Base-by-base conservation (phyloP, 2,113 vertebrate species). In the Proteles cristata region DNA sequence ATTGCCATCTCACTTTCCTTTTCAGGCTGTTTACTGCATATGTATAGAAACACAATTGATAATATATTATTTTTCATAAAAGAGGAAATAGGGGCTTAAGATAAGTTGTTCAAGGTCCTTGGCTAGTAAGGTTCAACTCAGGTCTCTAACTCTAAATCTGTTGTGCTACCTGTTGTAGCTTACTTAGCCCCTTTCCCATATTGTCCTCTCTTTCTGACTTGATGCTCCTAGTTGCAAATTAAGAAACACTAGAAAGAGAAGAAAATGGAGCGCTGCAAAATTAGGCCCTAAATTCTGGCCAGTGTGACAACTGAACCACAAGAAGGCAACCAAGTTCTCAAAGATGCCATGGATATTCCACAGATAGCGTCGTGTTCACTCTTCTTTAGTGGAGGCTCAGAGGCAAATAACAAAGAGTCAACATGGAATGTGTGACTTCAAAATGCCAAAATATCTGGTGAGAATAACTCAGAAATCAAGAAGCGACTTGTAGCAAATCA, bases 381-480 rank as follows among this genome's bases (percentile, higher is more conserved):
- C 25, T 90, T 87, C 80, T 50, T 19, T 7, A 96, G 63, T 65
- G 16, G 84, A 90, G 43, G 23, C 94, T 85, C 81, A 92, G 39
- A 82, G 81, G 81, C 96, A 94, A 85, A 85, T 77, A 79, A 68
- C 89, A 93, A 39, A 90, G 65, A 95, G 16, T 80, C 87, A 90
- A 3, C 25, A 9, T 15, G 74, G 79, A 97, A 86, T 61, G 28
- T 63, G 19, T 76, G 90, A 92, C 93, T 71, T 98, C 50, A 88
- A 88, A 93, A 94, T 77, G 79, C 87, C 80, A 87, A 90, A 85
- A 68, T 77, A 83, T 80, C 87, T 92, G 55, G 76, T 97, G 76
- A 85, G 90, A 96, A 92, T 98, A 92, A 95, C 84, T 97, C 96
- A 96, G 93, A 96, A 98, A 92, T 97, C 96, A 97, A 96, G 98